Base-by-base conservation (phyloP, 2,797 vertebrate species). In the Clarias laeviceps region DNA sequence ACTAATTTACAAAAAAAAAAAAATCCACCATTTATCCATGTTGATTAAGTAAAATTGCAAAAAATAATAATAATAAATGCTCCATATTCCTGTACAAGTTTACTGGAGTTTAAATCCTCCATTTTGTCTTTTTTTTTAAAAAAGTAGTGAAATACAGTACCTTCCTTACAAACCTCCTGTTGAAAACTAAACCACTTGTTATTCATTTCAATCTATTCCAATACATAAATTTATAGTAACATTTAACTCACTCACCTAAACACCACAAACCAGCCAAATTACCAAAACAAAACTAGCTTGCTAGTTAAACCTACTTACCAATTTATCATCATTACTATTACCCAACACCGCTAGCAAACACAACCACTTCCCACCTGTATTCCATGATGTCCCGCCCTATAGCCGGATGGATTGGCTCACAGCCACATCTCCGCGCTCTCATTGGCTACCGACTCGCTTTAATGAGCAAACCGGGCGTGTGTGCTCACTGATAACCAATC, bases 241-340 rank as follows among this genome's bases (percentile, higher is more conserved):
- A 74, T 14, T 54, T 18, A 29, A 50, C 45, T 50, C 12, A 5
- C 8, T 18, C 34, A 40, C 9, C 9, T 70, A 40, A 18, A 73
- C 18, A 54, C 72, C 45, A 74, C 24, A 20, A 8, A 56, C 1
- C 29, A n/a, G 11, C 4, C 37, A 73, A n/a, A n/a, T 50, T 5
- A n/a, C 14, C 15, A 50, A 12, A 77, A 22, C 57, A 80, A 45
- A 62, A 65, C 37, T 80, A 80, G 62, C 61, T 45, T 80, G 78
- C 78, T 80, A 64, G n/a, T 45, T 61, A 64, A 65, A 50, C 45
- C 11, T 50, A 50, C 45, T 9, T 50, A 50, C 45, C 2, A 50
- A 32, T 0, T 24, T 27, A 64, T 27, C 24, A 6, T 7, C 0
- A 65, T 27, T 27, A 73, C 45, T 50, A 50, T 12, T 50, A 45